Base-by-base conservation (phyloP, 2,113 vertebrate species). In the Lepus europaeus region DNA sequence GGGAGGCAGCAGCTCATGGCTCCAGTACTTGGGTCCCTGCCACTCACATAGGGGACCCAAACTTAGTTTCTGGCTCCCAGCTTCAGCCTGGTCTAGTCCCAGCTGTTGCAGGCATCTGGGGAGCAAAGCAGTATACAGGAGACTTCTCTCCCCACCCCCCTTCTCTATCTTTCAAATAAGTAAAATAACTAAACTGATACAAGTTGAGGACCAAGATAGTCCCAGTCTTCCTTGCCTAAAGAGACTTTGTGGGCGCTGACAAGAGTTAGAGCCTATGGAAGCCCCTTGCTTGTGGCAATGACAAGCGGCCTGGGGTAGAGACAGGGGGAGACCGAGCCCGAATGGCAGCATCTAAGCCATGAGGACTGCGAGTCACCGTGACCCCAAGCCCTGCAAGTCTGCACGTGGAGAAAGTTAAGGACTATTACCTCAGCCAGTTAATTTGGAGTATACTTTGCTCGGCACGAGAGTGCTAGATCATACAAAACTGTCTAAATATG, bases 401-500 rank as follows among this genome's bases (percentile, higher is more conserved):
- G 36, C n/a, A 13, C 63, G 61, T 82, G 77, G 77, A 85, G 82
- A 64, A 95, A 82, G 94, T 87, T 76, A 89, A 87, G 66, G 45
- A 76, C 86, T 76, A 92, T 91, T 91, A 83, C 76, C 66, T 93
- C 87, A 33, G 83, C 70, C 70, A 61, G 51, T 84, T 94, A 86
- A 87, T 91, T 96, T 93, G 1, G 1, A 96, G 96, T 83, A 27
- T 89, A 89, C 91, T 95, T 97, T 95, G 51, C 87, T 95, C 91
- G 89, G 87, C 63, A 82, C 25, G 19, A 89, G 90, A 93, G 87
- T 89, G 29, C 87, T 93, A 63, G 87, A 95, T 91, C 96, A 93
- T 80, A 80, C 29, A 83, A 90, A 89, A 70, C 90, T 93, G 66
- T 96, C 92, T 94, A 95, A 95, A 96, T 95, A 94, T 66, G 80